A percentile compares a stretch with the other conserved stretches of the same genome.
phyloP scores from a whole-genome alignment of 2,888 invertebrate genomes.

The Stegana nigrithorax region DNA sequence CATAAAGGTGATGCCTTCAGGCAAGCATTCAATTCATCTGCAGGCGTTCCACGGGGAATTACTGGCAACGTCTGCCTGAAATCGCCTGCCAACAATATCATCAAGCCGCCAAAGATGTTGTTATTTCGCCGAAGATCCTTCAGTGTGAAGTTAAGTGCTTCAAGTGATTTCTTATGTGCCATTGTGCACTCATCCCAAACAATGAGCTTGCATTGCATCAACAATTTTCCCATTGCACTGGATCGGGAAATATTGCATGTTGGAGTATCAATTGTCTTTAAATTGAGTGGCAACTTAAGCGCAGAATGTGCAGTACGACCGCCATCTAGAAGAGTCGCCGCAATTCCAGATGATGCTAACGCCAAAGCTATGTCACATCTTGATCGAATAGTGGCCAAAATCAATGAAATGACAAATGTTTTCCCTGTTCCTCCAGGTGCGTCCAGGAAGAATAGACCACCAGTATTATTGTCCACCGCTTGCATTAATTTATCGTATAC shows the following conservation, averaged over 20 bases:
- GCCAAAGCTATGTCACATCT: slow-evolving; percentile 6
- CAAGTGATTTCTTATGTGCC: slow-evolving; percentile 15
- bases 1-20: slow-evolving; percentile 19
- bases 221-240: neutral
- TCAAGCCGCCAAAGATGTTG: neutral
- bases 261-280: neutral
- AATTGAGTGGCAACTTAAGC: neutral
- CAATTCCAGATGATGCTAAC: slow-evolving; percentile 14
- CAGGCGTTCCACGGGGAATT: slow-evolving; percentile 17
- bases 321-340: neutral
- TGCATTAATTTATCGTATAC: slow-evolving; percentile 8
- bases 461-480: slow-evolving; percentile 1
- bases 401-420: slow-evolving; percentile 5
- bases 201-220: neutral
- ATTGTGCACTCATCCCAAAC: slow-evolving; percentile 8
- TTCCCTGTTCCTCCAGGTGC: slow-evolving; percentile 15
- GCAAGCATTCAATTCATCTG: slow-evolving; percentile 22
- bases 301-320: slow-evolving; percentile 18
- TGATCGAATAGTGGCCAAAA: slow-evolving; percentile 7
- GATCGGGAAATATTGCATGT: neutral
- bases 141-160: slow-evolving; percentile 7
- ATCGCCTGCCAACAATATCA: neutral
- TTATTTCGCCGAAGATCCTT: slow-evolving; percentile 2
- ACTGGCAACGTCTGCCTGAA: slow-evolving; percentile 14
- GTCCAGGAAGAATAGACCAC: slow-evolving; percentile 14